Evolutionary conservation across 2,113 vertebrate species (phyloP).

Genomic region (Pholis gunnellus): DNA sequence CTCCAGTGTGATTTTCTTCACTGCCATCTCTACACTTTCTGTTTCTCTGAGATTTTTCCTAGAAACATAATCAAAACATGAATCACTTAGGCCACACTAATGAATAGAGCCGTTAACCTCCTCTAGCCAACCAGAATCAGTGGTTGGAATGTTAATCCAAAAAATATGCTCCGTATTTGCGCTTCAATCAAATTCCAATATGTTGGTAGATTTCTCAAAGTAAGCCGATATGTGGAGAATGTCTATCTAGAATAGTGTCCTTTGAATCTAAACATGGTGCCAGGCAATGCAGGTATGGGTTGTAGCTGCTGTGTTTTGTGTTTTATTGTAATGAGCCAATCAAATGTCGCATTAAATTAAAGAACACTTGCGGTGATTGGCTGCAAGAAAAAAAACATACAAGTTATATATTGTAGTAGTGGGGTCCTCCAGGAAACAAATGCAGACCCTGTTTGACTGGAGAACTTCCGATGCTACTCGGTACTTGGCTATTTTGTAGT

Average conservation of each 20-base stretch:
- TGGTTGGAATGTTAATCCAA: not conserved
- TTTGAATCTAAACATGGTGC: not conserved
- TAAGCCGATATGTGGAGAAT: not conserved
- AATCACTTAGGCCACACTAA: not conserved
- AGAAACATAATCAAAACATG: slow-evolving; percentile 16
- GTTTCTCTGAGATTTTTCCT: not conserved
- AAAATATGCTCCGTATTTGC: not conserved
- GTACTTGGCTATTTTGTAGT: too few species aligned
- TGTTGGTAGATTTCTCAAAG: not conserved
- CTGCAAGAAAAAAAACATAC: too few species aligned
- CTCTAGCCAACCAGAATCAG: not conserved
- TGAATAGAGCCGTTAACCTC: not conserved
- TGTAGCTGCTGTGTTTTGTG: too few species aligned
- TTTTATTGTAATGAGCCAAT: too few species aligned
- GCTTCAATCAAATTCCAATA: not conserved
- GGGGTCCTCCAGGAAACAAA: too few species aligned
- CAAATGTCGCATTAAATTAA: too few species aligned
- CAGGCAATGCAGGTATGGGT: too few species aligned
- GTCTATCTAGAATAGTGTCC: not conserved
- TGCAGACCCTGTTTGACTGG: too few species aligned
- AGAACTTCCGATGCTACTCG: too few species aligned
- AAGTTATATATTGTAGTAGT: too few species aligned
- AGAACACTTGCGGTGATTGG: too few species aligned
- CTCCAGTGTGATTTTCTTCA: slow-evolving; percentile 54
- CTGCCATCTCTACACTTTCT: slow-evolving; percentile 23